Conservation (phyloP, 2,888 invertebrate species). For the Chloromyia formosa region DNA sequence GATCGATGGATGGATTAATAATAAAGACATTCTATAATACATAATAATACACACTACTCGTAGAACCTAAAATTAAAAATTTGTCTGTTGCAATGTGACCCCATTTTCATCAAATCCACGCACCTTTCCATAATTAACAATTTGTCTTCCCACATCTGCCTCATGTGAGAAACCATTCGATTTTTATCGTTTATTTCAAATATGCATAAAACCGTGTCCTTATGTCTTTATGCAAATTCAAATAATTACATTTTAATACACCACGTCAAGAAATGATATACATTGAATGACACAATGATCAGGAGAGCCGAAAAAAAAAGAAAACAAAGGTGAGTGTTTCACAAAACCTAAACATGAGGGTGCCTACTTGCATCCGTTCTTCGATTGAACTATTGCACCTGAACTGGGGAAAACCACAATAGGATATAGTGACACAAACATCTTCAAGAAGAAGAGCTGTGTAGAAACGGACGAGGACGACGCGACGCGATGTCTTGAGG, state of each 20-base stretch:
- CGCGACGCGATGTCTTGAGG: constrained; percentile 7
- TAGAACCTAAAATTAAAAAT: too few species aligned
- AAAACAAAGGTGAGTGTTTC: constrained; percentile 5
- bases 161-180: not conserved
- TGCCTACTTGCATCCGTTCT: not conserved
- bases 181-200: not conserved
- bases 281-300: constrained; percentile 12
- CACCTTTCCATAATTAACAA: too few species aligned
- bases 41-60: too few species aligned
- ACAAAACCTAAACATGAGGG: constrained; percentile 8
- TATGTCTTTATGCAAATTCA: constrained; percentile 39
- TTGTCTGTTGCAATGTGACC: too few species aligned
- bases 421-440: not conserved
- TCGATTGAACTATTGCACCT: not conserved
- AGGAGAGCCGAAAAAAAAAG: too few species aligned
- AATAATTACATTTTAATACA: constrained; percentile 28
- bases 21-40: too few species aligned
- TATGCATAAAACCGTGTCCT: constrained; percentile 2
- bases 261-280: not conserved
- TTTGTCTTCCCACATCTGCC: not conserved
- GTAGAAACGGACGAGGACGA: not conserved
- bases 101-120: too few species aligned
- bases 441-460: not conserved
- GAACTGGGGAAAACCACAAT: constrained; percentile 17
- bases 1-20: too few species aligned